These are phyloP conservation scores for Xenus cinereus DNA, from an alignment of 2,113 vertebrate species.

Conservation along the genomic window DNA sequence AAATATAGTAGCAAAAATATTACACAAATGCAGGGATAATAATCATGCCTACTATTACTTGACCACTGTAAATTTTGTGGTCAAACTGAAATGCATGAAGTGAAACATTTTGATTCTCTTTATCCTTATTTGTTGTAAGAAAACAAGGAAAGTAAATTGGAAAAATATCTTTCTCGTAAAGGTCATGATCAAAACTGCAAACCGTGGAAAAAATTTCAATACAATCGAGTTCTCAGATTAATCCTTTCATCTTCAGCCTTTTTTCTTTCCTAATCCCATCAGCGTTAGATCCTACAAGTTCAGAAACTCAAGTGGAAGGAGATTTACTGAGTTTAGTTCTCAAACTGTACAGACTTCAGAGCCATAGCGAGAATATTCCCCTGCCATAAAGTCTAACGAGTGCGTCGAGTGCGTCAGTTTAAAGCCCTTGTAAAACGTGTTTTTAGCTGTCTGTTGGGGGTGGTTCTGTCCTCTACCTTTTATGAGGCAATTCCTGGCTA, in stretches of 20 bases:
- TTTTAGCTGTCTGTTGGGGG: slow-evolving; percentile 14
- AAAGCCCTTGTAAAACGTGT: slow-evolving; percentile 36
- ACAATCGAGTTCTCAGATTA: slow-evolving; percentile 9
- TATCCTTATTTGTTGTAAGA: not conserved
- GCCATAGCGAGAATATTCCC: not conserved
- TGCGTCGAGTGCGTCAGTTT: not conserved
- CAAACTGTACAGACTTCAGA: slow-evolving; percentile 1
- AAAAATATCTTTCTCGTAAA: slow-evolving; percentile 23
- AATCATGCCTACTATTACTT: not conserved
- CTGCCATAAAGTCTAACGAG: slow-evolving; percentile 16
- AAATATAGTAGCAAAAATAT: not conserved
- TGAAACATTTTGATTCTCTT: not conserved
- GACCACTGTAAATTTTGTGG: not conserved
- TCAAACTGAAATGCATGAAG: not conserved
- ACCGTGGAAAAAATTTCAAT: not conserved
- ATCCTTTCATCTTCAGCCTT: slow-evolving; percentile 44
- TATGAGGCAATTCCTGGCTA: not conserved
- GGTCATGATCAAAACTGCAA: not conserved
- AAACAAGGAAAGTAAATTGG: slow-evolving; percentile 31
- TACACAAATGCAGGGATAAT: not conserved
- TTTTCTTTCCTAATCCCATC: slow-evolving; percentile 32
- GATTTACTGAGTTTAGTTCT: not conserved
- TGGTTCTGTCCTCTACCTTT: slow-evolving; percentile 15
- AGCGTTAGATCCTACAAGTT: not conserved
- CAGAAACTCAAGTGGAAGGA: slow-evolving; percentile 21